phyloP scores from a whole-genome alignment of 2,888 invertebrate genomes.

The Acrobasis repandana region DNA sequence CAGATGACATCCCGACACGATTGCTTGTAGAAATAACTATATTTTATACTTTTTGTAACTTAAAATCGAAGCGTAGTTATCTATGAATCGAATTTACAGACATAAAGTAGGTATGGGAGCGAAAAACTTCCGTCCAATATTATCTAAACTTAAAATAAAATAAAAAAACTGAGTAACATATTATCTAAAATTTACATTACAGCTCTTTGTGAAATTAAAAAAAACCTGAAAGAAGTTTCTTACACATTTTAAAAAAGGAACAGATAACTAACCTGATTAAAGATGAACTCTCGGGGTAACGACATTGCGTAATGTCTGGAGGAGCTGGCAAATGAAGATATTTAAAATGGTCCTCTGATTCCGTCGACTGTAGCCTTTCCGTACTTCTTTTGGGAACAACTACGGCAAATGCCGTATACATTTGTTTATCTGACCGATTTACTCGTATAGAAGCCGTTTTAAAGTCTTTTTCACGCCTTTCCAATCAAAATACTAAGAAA shows the following conservation, averaged over 20 bases:
- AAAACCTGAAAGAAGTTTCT: neutral
- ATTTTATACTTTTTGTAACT: no score
- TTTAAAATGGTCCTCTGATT: conserved; percentile 69
- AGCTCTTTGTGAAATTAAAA: neutral
- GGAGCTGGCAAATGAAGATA: conserved; percentile 67
- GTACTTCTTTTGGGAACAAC: conserved; percentile 41
- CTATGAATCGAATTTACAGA: no score
- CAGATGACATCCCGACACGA: no score
- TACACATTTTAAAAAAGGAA: no score
- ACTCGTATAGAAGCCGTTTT: conserved; percentile 61
- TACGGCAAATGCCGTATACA: conserved; percentile 62
- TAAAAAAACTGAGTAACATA: no score
- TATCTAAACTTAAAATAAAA: no score
- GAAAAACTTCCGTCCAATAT: no score
- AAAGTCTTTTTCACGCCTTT: conserved; percentile 46
- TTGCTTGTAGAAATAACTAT: no score
- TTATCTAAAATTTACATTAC: no score
- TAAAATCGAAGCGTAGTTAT: no score
- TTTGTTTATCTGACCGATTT: conserved; percentile 20
- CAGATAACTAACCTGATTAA: conserved; percentile 75
- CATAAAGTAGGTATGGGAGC: no score
- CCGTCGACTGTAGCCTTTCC: conserved; percentile 63
- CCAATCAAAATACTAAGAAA: conserved; percentile 36
- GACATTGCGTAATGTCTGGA: conserved; percentile 76
- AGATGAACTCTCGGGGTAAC: conserved; percentile 84